These are phyloP conservation scores for Apodemus speciosus DNA, from an alignment of 2,113 vertebrate genomes.

Conservation along the genomic window DNA sequence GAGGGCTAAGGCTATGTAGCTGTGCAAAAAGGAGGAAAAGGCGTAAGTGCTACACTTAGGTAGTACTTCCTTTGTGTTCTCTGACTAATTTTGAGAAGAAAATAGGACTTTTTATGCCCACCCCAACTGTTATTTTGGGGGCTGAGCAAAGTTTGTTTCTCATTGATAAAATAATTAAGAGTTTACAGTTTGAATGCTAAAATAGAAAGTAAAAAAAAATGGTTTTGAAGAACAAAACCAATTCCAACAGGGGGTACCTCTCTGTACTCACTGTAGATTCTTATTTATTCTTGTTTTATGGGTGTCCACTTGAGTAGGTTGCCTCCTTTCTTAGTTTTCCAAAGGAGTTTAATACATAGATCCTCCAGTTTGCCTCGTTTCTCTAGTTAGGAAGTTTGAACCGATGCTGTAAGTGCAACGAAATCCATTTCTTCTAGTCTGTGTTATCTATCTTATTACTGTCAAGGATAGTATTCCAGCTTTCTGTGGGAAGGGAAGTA, in stretches of 20 bases:
- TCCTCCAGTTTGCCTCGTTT: conserved; percentile 9
- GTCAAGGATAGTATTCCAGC: not conserved
- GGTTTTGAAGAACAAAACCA: not conserved
- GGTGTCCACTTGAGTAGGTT: not conserved
- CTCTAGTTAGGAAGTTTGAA: conserved; percentile 48
- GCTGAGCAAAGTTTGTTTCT: conserved; percentile 40
- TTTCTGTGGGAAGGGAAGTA: conserved; percentile 13
- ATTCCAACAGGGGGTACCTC: not conserved
- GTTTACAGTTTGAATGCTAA: conserved; percentile 12
- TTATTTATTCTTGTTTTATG: conserved; percentile 27
- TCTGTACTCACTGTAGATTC: not conserved
- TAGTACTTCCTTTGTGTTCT: conserved; percentile 40
- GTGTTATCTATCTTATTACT: not conserved
- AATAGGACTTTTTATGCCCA: not conserved
- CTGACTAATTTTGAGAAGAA: conserved; percentile 20
- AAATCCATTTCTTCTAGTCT: conserved; percentile 18
- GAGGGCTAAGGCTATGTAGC: not conserved
- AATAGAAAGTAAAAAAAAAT: conserved; percentile 33
- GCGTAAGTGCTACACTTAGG: not conserved
- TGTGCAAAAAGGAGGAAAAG: not conserved
- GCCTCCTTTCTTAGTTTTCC: not conserved
- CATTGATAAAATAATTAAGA: not conserved
- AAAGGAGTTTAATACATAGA: not conserved
- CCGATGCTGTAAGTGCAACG: conserved; percentile 32
- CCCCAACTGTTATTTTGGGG: not conserved